Evolutionary conservation across 2,113 vertebrate genomes (phyloP), one percentile per base, ranked within the genome.

Genomic region (Hippolais icterina): DNA sequence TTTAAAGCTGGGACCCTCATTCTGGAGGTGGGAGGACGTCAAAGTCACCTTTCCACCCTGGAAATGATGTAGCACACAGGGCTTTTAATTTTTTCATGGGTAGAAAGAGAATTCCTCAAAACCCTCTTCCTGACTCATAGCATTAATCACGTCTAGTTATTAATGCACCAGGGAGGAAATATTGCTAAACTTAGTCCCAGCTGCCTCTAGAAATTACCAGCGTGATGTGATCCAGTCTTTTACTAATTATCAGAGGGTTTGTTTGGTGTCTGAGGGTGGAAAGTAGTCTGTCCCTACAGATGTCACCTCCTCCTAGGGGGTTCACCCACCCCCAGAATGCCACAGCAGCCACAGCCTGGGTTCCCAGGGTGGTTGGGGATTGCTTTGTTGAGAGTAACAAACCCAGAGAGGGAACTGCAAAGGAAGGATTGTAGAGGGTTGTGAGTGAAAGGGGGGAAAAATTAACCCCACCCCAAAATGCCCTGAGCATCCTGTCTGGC

Each of bases 51-150:
- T 90, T 65, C 33, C 52, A 25, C 65, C 56, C 1, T 2, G 27
- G 19, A 8, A 7, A 69, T 6, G 3, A 53, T 27, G 23, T 4
- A 53, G 63, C 54, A 50, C 12, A 31, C 6, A 29, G 39, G 21
- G 19, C 7, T 60, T 64, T 72, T 52, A 8, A 39, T 69, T 79
- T 80, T 35, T 14, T 61, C 2, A 2, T 80, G 71, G 80, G 68
- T 85, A 77, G 74, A 75, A 94, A 76, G 50, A 91, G 59, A 69
- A 94, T 96, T 96, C 95, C 94, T 96, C 57, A 94, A 96, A 96
- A 94, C 64, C 87, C 23, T 91, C 66, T 56, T 68, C 81, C 71
- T 94, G 94, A 93, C 46, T 95, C 96, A 94, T 21, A 37, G 42
- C 54, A n/a, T 93, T 96, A 93, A 94, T 94, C 89, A 94, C 1